Conservation (phyloP, 2,113 vertebrate species). For the Zapornia atra region DNA sequence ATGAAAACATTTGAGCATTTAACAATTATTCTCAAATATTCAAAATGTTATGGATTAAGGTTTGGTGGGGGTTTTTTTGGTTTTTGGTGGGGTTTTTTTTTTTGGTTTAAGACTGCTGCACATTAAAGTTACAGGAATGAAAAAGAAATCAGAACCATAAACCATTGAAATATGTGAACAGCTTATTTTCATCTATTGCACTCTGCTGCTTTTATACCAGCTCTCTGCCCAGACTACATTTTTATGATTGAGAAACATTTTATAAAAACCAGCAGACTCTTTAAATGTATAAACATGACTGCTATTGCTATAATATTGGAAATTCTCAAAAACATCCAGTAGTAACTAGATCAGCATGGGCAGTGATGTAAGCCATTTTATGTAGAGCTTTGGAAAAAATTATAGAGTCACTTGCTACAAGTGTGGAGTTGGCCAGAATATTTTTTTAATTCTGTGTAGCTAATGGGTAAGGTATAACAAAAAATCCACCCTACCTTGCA, state of each 20-base stretch:
- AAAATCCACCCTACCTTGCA: background rate
- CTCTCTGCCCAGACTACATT: background rate
- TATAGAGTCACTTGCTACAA: background rate
- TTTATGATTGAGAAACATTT: conserved; percentile 42
- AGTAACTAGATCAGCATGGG: conserved; percentile 44
- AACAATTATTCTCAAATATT: background rate
- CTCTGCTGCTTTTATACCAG: background rate
- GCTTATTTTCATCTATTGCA: conserved; percentile 35
- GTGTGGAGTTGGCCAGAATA: background rate
- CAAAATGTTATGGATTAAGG: background rate
- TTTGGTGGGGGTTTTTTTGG: too few relatives aligned
- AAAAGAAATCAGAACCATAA: background rate
- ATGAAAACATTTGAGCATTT: background rate
- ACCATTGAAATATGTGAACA: background rate
- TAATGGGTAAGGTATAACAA: background rate
- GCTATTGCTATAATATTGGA: conserved; percentile 9
- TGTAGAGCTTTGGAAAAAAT: conserved; percentile 11
- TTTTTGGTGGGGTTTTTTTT: background rate
- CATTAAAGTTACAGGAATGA: background rate
- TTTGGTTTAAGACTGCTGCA: background rate
- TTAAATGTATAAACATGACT: conserved; percentile 25
- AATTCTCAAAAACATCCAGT: conserved; percentile 34
- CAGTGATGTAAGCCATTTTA: conserved; percentile 21
- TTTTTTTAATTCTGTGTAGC: background rate
- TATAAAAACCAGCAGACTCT: conserved; percentile 35